A percentile compares a stretch with the other conserved stretches of the same genome.
These are phyloP conservation scores for Clavelina lepadiformis DNA, from an alignment of 23 tunicate genomes.

Conservation along the genomic window DNA sequence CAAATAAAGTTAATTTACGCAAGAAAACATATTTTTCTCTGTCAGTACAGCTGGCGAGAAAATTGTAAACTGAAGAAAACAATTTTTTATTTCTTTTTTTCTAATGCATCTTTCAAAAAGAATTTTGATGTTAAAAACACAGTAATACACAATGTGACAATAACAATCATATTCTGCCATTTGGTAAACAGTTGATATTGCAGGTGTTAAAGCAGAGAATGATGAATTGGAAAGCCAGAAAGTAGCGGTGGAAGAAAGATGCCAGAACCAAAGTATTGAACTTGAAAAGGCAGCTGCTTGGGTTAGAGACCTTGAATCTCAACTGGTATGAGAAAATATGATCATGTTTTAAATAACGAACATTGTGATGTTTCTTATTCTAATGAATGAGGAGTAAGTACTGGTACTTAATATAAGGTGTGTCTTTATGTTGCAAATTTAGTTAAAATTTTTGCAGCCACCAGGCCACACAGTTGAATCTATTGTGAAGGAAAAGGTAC, in stretches of 20 bases:
- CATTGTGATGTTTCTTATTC: background rate
- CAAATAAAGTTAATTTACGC: no score
- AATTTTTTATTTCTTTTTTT: background rate
- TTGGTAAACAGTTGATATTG: no score
- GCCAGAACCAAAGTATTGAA: slow-evolving; percentile 74
- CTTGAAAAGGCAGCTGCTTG: slow-evolving; percentile 86
- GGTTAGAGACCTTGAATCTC: slow-evolving; percentile 90
- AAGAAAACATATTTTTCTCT: no score
- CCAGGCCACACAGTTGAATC: slow-evolving; percentile 25
- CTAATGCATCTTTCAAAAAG: no score
- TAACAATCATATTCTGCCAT: no score
- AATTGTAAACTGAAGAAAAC: background rate
- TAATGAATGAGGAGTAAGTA: no score
- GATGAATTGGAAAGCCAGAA: slow-evolving; percentile 45
- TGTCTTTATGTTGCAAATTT: no score
- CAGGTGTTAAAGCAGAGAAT: slow-evolving; percentile 40
- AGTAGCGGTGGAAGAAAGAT: slow-evolving; percentile 22
- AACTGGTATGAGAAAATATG: slow-evolving; percentile 34
- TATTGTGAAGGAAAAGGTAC: slow-evolving; percentile 30
- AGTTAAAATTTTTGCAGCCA: slow-evolving; percentile 23
- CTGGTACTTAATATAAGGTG: no score
- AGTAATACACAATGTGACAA: no score
- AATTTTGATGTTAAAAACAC: no score
- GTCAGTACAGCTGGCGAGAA: no score
- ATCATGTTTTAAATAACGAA: background rate